phyloP scores from a whole-genome alignment of 1,140 invertebrate species.

The Octopus bimaculoides region DNA sequence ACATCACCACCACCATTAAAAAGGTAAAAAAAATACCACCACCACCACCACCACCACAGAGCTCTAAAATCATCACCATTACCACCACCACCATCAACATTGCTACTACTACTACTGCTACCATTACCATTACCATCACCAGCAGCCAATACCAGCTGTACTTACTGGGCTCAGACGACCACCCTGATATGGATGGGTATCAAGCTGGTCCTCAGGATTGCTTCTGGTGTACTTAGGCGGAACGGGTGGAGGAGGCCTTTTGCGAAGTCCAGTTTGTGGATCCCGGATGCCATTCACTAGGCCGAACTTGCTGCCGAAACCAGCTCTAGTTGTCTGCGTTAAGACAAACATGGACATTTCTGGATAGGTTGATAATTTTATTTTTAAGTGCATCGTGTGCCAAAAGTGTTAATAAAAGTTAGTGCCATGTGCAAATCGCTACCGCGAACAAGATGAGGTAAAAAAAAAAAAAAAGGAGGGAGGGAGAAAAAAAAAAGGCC shows the following conservation, averaged over 20 bases:
- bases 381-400: too few relatives aligned
- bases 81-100: background rate
- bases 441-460: too few relatives aligned
- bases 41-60: too few relatives aligned
- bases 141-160: background rate
- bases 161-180: background rate
- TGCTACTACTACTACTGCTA: background rate
- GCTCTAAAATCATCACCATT: background rate
- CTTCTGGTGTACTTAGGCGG: slow-evolving; percentile 2
- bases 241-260: background rate
- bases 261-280: background rate
- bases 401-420: too few relatives aligned
- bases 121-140: background rate
- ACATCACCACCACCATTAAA: too few relatives aligned
- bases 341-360: background rate
- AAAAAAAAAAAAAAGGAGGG: too few relatives aligned
- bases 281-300: background rate
- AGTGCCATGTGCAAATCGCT: too few relatives aligned
- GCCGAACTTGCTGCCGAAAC: background rate
- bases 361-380: too few relatives aligned
- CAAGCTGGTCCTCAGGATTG: background rate
- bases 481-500: too few relatives aligned
- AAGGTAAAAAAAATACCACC: too few relatives aligned
- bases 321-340: background rate
- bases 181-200: background rate